Conservation (phyloP, 2,797 vertebrate species). For the Acanthurus lineatus region DNA sequence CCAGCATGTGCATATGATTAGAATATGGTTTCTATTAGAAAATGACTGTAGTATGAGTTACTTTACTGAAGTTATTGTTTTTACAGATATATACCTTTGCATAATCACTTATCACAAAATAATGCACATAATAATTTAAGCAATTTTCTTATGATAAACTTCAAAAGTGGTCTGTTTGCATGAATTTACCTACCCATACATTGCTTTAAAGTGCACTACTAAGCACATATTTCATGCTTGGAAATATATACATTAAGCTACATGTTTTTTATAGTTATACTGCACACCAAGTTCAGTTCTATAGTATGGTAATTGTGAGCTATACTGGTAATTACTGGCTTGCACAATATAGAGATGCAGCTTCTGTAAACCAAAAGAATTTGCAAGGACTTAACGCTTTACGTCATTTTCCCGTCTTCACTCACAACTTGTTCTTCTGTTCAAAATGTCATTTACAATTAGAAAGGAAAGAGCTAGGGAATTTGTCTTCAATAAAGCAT, state of each 20-base stretch:
- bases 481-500: slow-evolving; percentile 72
- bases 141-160: background rate
- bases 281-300: slow-evolving; percentile 45
- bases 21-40: slow-evolving; percentile 2
- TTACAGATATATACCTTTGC: background rate
- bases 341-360: slow-evolving; percentile 53
- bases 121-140: slow-evolving; percentile 17
- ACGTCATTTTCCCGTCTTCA: slow-evolving; percentile 37
- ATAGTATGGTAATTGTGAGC: slow-evolving; percentile 46
- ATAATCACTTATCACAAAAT: slow-evolving; percentile 6
- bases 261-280: slow-evolving; percentile 56
- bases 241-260: slow-evolving; percentile 24
- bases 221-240: slow-evolving; percentile 18
- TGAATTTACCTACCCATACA: slow-evolving; percentile 13
- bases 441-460: slow-evolving; percentile 33
- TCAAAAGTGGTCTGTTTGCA: slow-evolving; percentile 2
- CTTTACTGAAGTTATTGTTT: slow-evolving; percentile 19
- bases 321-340: slow-evolving; percentile 50
- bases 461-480: slow-evolving; percentile 25
- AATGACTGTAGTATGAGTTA: slow-evolving; percentile 23
- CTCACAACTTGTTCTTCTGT: slow-evolving; percentile 26
- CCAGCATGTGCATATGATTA: slow-evolving; percentile 49
- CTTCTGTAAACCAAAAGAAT: slow-evolving; percentile 43
- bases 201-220: slow-evolving; percentile 30
- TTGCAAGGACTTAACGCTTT: slow-evolving; percentile 45